Conservation (phyloP, 2,113 vertebrate species). For the Panthera tigris region DNA sequence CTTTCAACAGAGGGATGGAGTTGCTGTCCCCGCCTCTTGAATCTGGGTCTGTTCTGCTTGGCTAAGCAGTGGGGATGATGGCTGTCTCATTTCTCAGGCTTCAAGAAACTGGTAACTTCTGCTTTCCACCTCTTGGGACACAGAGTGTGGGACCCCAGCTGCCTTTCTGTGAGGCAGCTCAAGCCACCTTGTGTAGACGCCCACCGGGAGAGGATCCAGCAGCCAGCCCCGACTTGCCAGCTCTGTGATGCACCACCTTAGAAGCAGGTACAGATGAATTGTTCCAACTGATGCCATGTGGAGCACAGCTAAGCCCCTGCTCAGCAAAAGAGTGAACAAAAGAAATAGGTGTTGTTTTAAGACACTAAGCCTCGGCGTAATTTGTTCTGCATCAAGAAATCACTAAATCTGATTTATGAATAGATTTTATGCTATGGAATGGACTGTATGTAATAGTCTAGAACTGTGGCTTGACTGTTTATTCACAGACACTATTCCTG, state of each 20-base stretch:
- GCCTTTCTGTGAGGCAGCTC: not conserved
- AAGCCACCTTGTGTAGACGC: not conserved
- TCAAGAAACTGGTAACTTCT: not conserved
- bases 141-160: not conserved
- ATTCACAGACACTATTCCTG: no score
- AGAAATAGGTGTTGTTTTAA: not conserved
- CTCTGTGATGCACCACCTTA: rapidly evolving
- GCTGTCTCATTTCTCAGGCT: not conserved
- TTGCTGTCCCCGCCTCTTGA: rapidly evolving
- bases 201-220: rapidly evolving
- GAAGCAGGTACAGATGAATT: not conserved
- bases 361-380: not conserved
- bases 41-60: not conserved
- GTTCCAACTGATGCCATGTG: not conserved
- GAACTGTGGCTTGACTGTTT: not conserved
- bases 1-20: not conserved
- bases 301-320: not conserved
- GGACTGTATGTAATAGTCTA: not conserved
- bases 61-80: no score
- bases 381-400: not conserved
- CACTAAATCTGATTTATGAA: no score
- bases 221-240: not conserved
- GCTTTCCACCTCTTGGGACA: not conserved
- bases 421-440: not conserved
- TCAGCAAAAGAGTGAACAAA: not conserved